Evolutionary conservation across 2,797 vertebrate genomes (phyloP), one percentile per base, ranked within the genome.

Genomic region (Premnoplex brunnescens): DNA sequence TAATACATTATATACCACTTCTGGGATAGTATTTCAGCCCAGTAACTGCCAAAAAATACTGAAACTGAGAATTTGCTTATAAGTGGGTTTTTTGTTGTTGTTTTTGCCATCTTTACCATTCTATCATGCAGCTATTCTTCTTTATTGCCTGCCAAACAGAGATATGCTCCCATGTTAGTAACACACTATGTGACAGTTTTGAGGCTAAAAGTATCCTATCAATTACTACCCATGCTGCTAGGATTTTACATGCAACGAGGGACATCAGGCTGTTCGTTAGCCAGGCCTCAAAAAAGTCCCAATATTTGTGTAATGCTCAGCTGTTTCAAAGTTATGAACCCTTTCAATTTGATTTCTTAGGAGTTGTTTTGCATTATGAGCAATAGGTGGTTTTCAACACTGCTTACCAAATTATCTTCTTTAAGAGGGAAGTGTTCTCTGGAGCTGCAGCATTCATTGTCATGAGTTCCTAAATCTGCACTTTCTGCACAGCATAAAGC

Each of bases 91-190:
- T 62, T 63, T 22, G 6, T 21, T 19, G 15, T 34, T 30, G 6
- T 62, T 69, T 74, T 71, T 16, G 9, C 4, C 6, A 30, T 49
- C 56, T 46, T 75, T 63, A 30, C 19, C 19, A 24, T 79, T 85
- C 37, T 58, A 36, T 43, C 34, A 67, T 6, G 3, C 21, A 74
- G 27, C 17, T 83, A 9, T 49, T 66, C 15, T 44, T 58, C 39
- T 46, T 77, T 32, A 36, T 9, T 56, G 44, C 10, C 9, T 26
- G 32, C 23, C 26, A 85, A 81, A 41, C 37, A 67, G 41, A 81
- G 27, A 3, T 19, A 11, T 48, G 18, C 14, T 72, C 59, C 34
- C 0, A 0, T 8, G 30, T 10, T 55, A 51, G 19, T 51, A 71
- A 71, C 5, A 26, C 2, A 32, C 2, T 18, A 28, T 5, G 12